These are phyloP conservation scores for Chymomyza fuscimana DNA, from an alignment of 2,888 invertebrate species.

Conservation along the genomic window DNA sequence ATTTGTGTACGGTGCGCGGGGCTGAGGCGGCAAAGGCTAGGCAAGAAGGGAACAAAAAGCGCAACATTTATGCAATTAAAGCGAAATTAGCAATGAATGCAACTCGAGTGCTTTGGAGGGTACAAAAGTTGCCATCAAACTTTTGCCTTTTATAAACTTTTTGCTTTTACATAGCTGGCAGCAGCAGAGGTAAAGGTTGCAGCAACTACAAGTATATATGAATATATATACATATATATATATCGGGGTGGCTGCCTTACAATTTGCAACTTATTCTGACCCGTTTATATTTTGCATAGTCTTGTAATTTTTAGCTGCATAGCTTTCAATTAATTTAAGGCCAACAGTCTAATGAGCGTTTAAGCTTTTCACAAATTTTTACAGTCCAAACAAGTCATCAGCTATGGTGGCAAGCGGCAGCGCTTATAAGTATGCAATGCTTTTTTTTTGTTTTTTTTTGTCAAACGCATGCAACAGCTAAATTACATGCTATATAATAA, in stretches of 20 bases:
- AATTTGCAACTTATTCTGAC: not conserved
- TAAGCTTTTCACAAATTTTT: slow-evolving; percentile 48
- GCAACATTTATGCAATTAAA: slow-evolving; percentile 75
- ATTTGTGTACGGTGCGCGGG: slow-evolving; percentile 4
- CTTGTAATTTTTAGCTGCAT: slow-evolving; percentile 6
- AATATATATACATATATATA: slow-evolving; percentile 8
- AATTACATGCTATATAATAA: not conserved
- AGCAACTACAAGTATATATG: not conserved
- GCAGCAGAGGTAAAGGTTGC: not conserved
- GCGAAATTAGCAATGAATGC: slow-evolving; percentile 75
- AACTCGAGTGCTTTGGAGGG: slow-evolving; percentile 67
- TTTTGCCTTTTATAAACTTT: slow-evolving; percentile 74
- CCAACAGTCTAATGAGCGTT: slow-evolving; percentile 74
- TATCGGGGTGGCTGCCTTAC: slow-evolving; percentile 22
- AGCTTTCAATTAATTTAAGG: slow-evolving; percentile 74
- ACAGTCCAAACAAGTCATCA: not conserved
- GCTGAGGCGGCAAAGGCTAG: not conserved
- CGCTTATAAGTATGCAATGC: slow-evolving; percentile 49
- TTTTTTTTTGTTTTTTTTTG: slow-evolving; percentile 17
- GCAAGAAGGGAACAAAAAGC: slow-evolving; percentile 58
- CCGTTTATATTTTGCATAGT: not conserved
- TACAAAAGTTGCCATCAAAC: slow-evolving; percentile 72
- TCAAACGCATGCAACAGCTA: not conserved
- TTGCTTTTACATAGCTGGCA: slow-evolving; percentile 24
- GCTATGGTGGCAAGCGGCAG: not conserved